These are phyloP conservation scores for Falco biarmicus DNA, from an alignment of 2,797 vertebrate genomes.

Conservation along the genomic window DNA sequence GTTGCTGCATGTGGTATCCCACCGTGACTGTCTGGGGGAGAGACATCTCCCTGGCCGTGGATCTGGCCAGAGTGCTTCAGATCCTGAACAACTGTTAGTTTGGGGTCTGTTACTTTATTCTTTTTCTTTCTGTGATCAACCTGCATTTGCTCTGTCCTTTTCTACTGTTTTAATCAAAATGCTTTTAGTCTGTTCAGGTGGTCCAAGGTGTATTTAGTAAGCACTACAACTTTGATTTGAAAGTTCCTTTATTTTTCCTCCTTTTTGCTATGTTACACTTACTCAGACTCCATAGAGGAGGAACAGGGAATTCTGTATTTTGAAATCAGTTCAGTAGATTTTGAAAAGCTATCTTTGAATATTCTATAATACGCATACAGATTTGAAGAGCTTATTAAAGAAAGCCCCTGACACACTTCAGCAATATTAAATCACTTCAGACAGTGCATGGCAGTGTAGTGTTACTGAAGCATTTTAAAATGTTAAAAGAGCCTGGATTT, in stretches of 20 bases:
- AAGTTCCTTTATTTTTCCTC: background rate
- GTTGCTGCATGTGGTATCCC: background rate
- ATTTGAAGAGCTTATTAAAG: slow-evolving; percentile 82
- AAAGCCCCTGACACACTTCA: slow-evolving; percentile 79
- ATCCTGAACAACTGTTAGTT: fast-evolving
- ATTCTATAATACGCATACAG: slow-evolving; percentile 73
- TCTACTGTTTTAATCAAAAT: background rate
- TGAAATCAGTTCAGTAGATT: slow-evolving; percentile 63
- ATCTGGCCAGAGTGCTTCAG: fast-evolving
- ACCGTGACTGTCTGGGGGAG: fast-evolving
- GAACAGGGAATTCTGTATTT: slow-evolving; percentile 55
- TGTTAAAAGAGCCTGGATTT: slow-evolving; percentile 74
- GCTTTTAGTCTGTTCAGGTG: background rate
- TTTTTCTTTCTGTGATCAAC: background rate
- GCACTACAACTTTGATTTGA: background rate
- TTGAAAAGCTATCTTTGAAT: slow-evolving; percentile 70
- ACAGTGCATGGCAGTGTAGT: slow-evolving; percentile 70
- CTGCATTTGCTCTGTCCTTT: background rate
- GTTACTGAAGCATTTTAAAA: slow-evolving; percentile 80
- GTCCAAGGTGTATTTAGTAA: background rate
- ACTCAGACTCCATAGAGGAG: background rate
- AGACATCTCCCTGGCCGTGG: fast-evolving
- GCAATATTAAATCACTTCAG: slow-evolving; percentile 80
- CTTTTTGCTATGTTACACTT: fast-evolving
- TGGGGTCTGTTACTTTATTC: fast-evolving